Evolutionary conservation across 2,797 vertebrate genomes (phyloP).

Genomic region (Myotis pilosus): DNA sequence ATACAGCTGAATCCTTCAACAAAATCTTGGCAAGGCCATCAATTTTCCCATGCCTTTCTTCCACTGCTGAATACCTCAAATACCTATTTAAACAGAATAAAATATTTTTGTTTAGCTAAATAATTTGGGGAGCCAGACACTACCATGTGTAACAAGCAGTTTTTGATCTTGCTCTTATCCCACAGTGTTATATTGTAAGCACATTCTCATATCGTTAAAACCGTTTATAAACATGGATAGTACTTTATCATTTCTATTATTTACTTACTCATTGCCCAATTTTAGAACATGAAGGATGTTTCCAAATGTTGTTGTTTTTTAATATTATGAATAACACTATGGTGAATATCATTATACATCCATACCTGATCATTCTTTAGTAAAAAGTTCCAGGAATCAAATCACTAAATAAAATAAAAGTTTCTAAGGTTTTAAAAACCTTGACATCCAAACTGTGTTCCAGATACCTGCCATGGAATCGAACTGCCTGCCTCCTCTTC

Average conservation of each 20-base stretch:
- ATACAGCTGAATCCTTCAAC: neutral
- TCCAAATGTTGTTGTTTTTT: neutral
- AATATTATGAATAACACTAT: neutral
- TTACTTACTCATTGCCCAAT: neutral
- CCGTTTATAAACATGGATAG: neutral
- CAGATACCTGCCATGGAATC: neutral
- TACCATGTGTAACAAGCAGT: neutral
- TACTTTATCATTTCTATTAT: neutral
- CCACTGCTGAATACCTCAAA: neutral
- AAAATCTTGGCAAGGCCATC: neutral
- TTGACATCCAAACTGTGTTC: neutral
- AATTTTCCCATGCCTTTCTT: conserved; percentile 17
- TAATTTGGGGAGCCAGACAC: neutral
- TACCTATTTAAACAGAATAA: neutral
- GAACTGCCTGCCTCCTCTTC: neutral
- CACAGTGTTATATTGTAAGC: neutral
- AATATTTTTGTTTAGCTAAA: conserved; percentile 13
- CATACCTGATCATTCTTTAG: neutral
- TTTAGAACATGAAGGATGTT: neutral
- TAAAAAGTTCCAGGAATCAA: neutral
- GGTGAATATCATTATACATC: neutral
- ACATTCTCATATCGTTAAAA: neutral
- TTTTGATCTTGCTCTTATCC: neutral
- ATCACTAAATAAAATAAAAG: neutral
- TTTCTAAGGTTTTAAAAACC: neutral